Evolutionary conservation across 2,113 vertebrate genomes (phyloP).

Genomic region (Erpornis zantholeuca): DNA sequence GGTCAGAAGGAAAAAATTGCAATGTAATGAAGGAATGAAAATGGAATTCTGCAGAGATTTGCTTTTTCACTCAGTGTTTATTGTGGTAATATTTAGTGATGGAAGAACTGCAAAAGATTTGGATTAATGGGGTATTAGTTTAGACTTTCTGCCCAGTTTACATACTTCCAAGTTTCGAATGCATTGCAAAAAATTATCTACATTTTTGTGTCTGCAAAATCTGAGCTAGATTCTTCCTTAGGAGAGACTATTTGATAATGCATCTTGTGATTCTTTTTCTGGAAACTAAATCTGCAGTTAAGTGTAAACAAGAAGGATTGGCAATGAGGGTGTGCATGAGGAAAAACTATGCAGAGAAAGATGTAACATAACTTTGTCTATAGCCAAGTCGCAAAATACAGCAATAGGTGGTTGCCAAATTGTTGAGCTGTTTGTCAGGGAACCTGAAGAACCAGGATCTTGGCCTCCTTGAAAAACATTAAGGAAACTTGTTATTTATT

Average conservation of each 20-base stretch:
- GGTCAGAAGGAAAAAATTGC: background rate
- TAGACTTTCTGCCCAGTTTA: constrained; percentile 20
- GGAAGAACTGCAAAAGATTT: constrained; percentile 1
- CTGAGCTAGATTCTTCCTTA: background rate
- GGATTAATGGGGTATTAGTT: constrained; percentile 48
- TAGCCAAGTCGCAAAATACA: background rate
- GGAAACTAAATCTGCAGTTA: background rate
- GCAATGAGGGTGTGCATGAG: background rate
- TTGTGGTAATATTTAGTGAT: background rate
- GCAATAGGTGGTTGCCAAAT: background rate
- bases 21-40: background rate
- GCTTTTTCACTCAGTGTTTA: constrained; percentile 1
- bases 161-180: background rate
- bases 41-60: background rate
- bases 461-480: background rate
- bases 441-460: background rate
- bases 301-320: background rate
- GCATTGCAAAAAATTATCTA: background rate
- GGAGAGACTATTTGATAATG: background rate
- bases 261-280: background rate
- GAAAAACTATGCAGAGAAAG: background rate
- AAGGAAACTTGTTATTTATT: background rate
- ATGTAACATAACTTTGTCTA: background rate
- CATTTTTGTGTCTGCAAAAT: background rate
- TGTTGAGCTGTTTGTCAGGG: background rate